Evolutionary conservation across 2,797 vertebrate genomes (phyloP).

Genomic region (Peromyscus melanophrys): DNA sequence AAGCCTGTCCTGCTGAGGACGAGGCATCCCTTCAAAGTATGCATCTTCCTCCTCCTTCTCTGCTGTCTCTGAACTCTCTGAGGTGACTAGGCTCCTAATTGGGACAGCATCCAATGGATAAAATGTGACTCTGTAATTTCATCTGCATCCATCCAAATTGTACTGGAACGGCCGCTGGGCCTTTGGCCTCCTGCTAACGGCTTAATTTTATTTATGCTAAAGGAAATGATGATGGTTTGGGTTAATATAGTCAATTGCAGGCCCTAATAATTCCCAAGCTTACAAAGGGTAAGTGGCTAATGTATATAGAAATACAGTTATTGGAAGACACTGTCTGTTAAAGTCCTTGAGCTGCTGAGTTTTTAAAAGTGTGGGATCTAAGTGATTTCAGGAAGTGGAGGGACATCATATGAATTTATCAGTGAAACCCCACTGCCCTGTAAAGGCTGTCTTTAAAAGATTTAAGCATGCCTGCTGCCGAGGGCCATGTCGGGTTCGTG

Average conservation of each 20-base stretch:
- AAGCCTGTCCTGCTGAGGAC: not conserved
- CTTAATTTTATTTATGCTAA: constrained; percentile 74
- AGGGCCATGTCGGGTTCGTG: not conserved
- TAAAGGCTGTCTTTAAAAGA: constrained; percentile 48
- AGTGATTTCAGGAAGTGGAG: constrained; percentile 44
- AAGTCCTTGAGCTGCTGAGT: constrained; percentile 38
- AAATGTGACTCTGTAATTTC: constrained; percentile 75
- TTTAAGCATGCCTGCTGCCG: not conserved
- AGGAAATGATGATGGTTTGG: constrained; percentile 72
- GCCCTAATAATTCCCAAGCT: constrained; percentile 52
- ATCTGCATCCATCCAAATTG: constrained; percentile 70
- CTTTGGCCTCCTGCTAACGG: constrained; percentile 64
- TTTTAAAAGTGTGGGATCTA: constrained; percentile 49
- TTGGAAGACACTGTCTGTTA: constrained; percentile 44
- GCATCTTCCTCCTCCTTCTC: not conserved
- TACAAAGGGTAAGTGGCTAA: constrained; percentile 68
- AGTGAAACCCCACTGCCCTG: not conserved
- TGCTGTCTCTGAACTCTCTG: constrained; percentile 73
- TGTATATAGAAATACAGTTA: constrained; percentile 52
- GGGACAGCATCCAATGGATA: constrained; percentile 71
- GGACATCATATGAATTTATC: not conserved
- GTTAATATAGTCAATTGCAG: constrained; percentile 58
- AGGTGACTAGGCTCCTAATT: constrained; percentile 58
- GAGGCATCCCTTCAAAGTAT: constrained; percentile 1
- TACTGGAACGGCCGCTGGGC: constrained; percentile 17